Base-by-base conservation (phyloP, 2,888 invertebrate species). In the Pseudococcus longispinus region DNA sequence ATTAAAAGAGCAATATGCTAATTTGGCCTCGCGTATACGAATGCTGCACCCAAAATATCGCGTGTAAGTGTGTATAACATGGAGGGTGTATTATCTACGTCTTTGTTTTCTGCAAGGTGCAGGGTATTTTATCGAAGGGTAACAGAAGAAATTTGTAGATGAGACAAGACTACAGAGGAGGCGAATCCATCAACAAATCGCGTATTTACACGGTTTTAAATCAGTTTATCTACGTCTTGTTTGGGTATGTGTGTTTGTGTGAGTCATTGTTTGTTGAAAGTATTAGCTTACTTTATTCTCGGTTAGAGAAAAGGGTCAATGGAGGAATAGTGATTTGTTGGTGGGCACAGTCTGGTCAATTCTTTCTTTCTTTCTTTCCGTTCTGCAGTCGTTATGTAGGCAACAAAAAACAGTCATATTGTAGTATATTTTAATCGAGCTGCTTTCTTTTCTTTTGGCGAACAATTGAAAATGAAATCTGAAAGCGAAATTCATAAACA, bases 1-100 rank as follows among this genome's bases (percentile, higher is more conserved):
- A 70, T 70, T 70, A 29, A 70, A 70, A 26, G 70, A 70, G 29
- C 70, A 70, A 70, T 70, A 70, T 65, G 60, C 60, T 65, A 65
- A 65, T 65, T 65, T 23, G 60, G 26, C 6, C 4, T 51, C 51
- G n/a, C 60, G 60, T 65, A 65, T 65, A 65, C 26, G 6, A 65
- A 26, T 65, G 51, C 51, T 51, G n/a, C n/a, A 15, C 11, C 11
- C 1, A 23, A 65, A 65, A 23, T 1, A 20, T 20, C 23, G 55
- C 26, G 55, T 23, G 60, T 23, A 26, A 4, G 8, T 20, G 32
- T 20, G 11, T 65, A 9, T 5, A 20, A 1, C 5, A 23, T 6
- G 3, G 23, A 65, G 60, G 60, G 60, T 65, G 60, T 65, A 23
- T 51, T 51, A n/a, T 65, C 23, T 18, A 23, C 20, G 4, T 65